phyloP scores from a whole-genome alignment of 1,140 invertebrate species.

The Hycleus phaleratus region DNA sequence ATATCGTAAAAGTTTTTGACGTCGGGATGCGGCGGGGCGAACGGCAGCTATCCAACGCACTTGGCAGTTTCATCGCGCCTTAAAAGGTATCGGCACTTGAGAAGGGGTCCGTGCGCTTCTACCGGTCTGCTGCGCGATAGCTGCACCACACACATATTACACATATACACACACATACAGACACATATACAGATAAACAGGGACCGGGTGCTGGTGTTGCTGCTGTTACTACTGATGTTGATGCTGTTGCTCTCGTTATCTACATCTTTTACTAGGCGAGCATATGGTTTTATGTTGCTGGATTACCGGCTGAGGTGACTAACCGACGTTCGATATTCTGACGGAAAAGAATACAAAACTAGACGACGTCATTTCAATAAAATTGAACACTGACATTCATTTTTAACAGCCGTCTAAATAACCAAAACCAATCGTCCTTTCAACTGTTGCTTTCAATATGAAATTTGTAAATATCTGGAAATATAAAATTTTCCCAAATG shows the following conservation, averaged over 20 bases:
- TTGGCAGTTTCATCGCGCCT: constrained; percentile 34
- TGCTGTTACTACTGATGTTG: no score
- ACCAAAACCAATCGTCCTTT: no score
- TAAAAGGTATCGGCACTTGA: constrained; percentile 38
- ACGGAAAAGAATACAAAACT: not conserved
- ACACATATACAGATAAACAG: not conserved
- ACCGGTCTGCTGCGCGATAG: constrained; percentile 7
- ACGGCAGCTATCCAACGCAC: constrained; percentile 32
- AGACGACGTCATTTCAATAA: no score
- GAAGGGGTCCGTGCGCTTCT: constrained; percentile 28
- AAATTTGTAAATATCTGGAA: no score
- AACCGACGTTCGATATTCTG: constrained; percentile 10
- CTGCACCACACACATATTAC: not conserved
- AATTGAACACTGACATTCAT: no score
- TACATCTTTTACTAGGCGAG: constrained; percentile 4
- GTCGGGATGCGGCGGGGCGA: constrained; percentile 4
- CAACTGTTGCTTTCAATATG: no score
- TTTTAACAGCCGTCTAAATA: no score
- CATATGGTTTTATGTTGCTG: constrained; percentile 19
- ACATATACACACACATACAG: not conserved
- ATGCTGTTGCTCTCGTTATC: not conserved
- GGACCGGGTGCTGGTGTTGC: not conserved
- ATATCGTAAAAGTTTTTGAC: no score
- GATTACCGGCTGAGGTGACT: constrained; percentile 19
- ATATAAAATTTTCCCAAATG: no score